Conservation (phyloP, 2,888 invertebrate species). For the Luperina testacea region DNA sequence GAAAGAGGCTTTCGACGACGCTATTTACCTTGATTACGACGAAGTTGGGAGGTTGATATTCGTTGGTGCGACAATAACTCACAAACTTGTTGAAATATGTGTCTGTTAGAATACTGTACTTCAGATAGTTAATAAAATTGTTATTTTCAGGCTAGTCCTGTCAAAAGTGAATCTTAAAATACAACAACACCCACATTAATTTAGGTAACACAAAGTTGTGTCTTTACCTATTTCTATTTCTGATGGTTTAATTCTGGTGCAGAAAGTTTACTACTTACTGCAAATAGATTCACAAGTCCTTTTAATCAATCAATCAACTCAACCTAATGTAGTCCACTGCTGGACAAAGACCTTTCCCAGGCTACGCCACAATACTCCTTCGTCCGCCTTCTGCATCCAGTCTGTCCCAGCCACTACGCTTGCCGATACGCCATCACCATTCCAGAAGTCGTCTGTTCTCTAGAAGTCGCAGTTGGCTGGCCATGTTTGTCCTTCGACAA, state of each 20-base stretch:
- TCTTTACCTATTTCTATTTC: not conserved
- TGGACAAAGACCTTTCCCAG: not conserved
- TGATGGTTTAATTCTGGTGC: not conserved
- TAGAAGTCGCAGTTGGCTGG: too few species aligned
- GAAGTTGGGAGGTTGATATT: constrained; percentile 18
- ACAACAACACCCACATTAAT: constrained; percentile 10
- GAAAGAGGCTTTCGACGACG: constrained; percentile 6
- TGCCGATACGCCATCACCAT: not conserved
- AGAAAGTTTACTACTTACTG: too few species aligned
- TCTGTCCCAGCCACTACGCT: not conserved
- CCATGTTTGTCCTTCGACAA: too few species aligned
- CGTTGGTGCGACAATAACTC: constrained; percentile 5
- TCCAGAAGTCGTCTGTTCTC: not conserved
- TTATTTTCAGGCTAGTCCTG: not conserved
- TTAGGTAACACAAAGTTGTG: constrained; percentile 1
- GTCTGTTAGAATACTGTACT: constrained; percentile 11
- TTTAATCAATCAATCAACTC: not conserved
- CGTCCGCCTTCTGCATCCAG: not conserved
- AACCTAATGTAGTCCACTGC: not conserved
- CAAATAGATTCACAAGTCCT: not conserved
- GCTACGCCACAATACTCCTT: not conserved
- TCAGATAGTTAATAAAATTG: constrained; percentile 9
- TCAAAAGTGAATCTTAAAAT: not conserved
- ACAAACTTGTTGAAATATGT: constrained; percentile 8
- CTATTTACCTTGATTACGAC: constrained; percentile 14